A percentile compares a stretch with the other conserved stretches of the same genome.
Conservation (phyloP, 2,113 vertebrate genomes). For the Rhadina sibilatrix region DNA sequence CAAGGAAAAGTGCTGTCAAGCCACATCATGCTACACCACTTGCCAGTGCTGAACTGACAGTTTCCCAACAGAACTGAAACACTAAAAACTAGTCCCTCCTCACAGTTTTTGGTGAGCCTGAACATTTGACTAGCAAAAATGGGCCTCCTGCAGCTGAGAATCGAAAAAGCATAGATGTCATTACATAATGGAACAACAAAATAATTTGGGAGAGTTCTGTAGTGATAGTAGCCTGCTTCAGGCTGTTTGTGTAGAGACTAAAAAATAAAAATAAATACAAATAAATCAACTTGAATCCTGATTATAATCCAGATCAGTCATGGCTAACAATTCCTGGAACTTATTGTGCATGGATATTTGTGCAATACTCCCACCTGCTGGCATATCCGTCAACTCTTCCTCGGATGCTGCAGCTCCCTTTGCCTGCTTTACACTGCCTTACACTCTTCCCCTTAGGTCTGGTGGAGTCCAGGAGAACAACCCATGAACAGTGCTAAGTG, state of each 20-base stretch:
- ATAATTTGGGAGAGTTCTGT: neutral
- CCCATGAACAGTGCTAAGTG: neutral
- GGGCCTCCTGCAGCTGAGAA: neutral
- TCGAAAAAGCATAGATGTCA: neutral
- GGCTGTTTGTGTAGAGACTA: neutral
- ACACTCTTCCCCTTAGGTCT: neutral
- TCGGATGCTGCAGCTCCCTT: neutral
- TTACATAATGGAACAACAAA: neutral
- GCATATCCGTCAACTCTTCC: neutral
- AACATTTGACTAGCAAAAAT: neutral
- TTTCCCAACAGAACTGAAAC: conserved; percentile 7
- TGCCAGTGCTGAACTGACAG: conserved; percentile 27
- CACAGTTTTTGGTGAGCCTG: neutral
- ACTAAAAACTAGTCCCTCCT: conserved; percentile 7
- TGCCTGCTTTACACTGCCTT: neutral
- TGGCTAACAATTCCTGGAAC: neutral
- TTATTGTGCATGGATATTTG: neutral
- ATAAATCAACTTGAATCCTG: neutral
- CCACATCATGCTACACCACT: conserved; percentile 53
- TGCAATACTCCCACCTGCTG: conserved; percentile 19
- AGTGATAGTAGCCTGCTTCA: neutral
- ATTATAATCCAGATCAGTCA: neutral
- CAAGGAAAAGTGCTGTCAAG: conserved; percentile 60
- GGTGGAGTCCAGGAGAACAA: neutral
- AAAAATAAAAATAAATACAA: neutral